Evolutionary conservation across 2,797 vertebrate genomes (phyloP), one percentile per base, ranked within the genome.

Genomic region (Anniella stebbinsi): DNA sequence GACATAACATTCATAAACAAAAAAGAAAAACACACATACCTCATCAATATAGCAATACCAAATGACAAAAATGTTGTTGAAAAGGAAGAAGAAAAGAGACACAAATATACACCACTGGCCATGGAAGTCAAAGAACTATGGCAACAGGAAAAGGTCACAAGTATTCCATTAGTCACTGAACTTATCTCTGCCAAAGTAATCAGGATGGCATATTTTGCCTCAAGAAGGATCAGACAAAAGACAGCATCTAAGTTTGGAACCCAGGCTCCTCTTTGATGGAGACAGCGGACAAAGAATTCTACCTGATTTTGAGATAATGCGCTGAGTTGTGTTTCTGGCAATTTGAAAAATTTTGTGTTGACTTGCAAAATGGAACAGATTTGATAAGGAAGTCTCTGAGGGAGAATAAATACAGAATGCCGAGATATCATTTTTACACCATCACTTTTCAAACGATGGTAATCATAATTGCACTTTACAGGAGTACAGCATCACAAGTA

Each of bases 381-480:
- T 91, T 94, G 88, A 93, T 93, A 93, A 94, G 88, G 84, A 95
- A 93, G 75, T 91, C 92, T 91, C 73, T 69, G 87, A 92, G 87
- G 89, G 88, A 91, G 36, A 93, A 95, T 92, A 93, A 96, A 95
- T 85, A 54, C 87, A 88, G 92, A 94, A 89, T 63, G 86, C n/a
- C 75, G 87, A 73, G 76, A 84, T 85, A 92, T 6, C 69, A 87
- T 93, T 94, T 95, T 94, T 94, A 89, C 69, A 75, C 25, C 45
- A 92, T 90, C 36, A 11, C 45, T 93, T 94, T 94, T 91, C 87
- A 93, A 73, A 91, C 92, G 91, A 21, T 92, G 94, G 72, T 70
- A 93, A n/a, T 2, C 69, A 83, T 76, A 92, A n/a, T 1, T 83
- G 83, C 69, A 92, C 91, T 87, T 84, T 54, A 57, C 33, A 80